Evolutionary conservation across 1,140 invertebrate species (phyloP), one percentile per base, ranked within the genome.

Genomic region (Halictus rubicundus): DNA sequence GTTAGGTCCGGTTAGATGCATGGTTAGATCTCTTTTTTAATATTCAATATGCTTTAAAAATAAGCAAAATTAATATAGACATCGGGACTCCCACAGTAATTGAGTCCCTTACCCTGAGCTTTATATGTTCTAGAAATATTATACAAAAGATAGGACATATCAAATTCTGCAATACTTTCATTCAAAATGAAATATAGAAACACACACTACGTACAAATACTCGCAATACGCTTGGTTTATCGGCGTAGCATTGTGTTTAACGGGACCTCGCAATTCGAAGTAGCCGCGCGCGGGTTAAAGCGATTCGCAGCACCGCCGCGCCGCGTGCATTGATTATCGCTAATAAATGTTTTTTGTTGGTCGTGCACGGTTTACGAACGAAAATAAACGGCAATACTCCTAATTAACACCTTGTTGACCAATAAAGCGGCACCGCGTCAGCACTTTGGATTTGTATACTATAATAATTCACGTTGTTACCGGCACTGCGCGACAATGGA

Each of bases 341-440:
- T 71, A 71, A 71, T 78, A 70, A 78, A 78, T 32, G 73, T 66
- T 75, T n/a, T 70, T 39, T 65, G 14, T 8, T 32, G 54, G 25
- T 5, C 9, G n/a, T 8, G 1, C 8, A n/a, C 39, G 37, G 49
- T 71, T 71, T 42, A 57, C 16, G 60, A 27, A 78, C 32, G 59
- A 27, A 77, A 77, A 61, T 52, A 27, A 16, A 49, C 42, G 57
- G 46, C 70, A 78, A 78, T 63, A 42, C 25, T 27, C n/a, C 54
- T 78, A 71, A 71, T 78, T 78, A 78, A 64, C 75, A 71, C 75
- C n/a, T 70, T 78, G 37, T 72, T 37, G 37, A 52, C 32, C 21
- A 12, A 23, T 49, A 25, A 60, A 25, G 42, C 68, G n/a, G 32
- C n/a, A 10, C 21, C 2, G 14, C 2, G 21, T 6, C 6, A 1